Base-by-base conservation (phyloP, 2,113 vertebrate species). In the Cynopterus brachyotis region DNA sequence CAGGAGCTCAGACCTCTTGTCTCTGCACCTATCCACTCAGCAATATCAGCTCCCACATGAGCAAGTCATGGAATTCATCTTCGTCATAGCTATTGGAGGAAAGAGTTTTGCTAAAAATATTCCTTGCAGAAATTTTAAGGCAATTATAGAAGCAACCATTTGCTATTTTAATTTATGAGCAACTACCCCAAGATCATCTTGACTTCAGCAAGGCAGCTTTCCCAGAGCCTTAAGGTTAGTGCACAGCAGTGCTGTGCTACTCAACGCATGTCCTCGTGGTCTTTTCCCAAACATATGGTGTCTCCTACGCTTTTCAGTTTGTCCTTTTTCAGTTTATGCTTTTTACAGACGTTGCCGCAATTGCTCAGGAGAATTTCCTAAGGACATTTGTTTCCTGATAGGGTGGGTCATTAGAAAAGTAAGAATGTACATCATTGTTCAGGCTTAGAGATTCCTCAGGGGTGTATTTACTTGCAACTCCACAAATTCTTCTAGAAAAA, bases 321-420 rank as follows among this genome's bases (percentile, higher is more conserved):
- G 67, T 62, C 37, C 13, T 80, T 84, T 15, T 72, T 30, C 15
- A 47, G 47, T 86, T 64, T 30, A 30, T 26, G 3, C 4, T 88
- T 92, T 42, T 53, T 67, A 92, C 91, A 97, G 97, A 94, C 96
- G 94, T 96, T 95, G 53, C 59, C 95, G 85, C 80, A 92, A 92
- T 98, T 93, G 59, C 94, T 92, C 9, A 62, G 84, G 69, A 97
- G 94, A 95, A 96, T 89, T 83, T 82, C 37, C 22, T 64, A 66
- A 73, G 35, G 82, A 96, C 16, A 85, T 89, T 87, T 50, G 11
- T 62, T 97, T 11, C 67, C 47, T 45, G 11, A 67, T 85, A 94
- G 96, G 95, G 20, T 96, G 97, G 93, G 75, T 91, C 96, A 98
- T 97, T 97, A 79, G 75, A 98, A 96, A 98, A 80, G 42, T 69